Evolutionary conservation across 2,113 vertebrate genomes (phyloP).

Genomic region (Atherinomorus stipes): DNA sequence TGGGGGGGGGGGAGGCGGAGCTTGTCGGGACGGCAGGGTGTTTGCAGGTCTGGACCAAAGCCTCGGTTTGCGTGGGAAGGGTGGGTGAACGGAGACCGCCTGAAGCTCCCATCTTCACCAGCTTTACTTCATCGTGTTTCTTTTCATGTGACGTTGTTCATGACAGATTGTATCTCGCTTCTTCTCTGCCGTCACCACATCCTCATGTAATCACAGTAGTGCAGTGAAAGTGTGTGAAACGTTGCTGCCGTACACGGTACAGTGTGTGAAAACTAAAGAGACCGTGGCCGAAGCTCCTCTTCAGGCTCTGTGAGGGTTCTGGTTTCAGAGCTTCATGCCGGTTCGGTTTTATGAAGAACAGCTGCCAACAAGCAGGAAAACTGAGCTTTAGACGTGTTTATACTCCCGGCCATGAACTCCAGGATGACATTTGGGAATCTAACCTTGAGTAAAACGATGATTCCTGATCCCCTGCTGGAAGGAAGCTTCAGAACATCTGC

Average conservation of each 20-base stretch:
- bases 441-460: too few relatives aligned
- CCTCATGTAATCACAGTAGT: slow-evolving; percentile 33
- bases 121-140: slow-evolving; percentile 40
- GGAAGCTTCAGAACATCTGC: neutral
- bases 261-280: neutral
- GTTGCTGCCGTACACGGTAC: neutral
- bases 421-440: too few relatives aligned
- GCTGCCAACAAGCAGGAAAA: neutral
- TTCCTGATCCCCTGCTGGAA: neutral
- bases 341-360: neutral
- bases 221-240: slow-evolving; percentile 16
- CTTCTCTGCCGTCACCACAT: slow-evolving; percentile 13
- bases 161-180: slow-evolving; percentile 5
- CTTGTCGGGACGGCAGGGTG: neutral
- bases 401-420: too few relatives aligned
- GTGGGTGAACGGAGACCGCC: too few relatives aligned
- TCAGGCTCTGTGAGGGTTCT: neutral
- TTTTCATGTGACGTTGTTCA: slow-evolving; percentile 17
- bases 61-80: too few relatives aligned
- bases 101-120: slow-evolving; percentile 19
- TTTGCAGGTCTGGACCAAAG: neutral
- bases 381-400: too few relatives aligned
- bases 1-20: neutral
- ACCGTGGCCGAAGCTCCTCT: slow-evolving; percentile 1
- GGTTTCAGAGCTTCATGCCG: neutral